Conservation (phyloP, 92 coral and sea anemone species). For the Metridium senile region DNA sequence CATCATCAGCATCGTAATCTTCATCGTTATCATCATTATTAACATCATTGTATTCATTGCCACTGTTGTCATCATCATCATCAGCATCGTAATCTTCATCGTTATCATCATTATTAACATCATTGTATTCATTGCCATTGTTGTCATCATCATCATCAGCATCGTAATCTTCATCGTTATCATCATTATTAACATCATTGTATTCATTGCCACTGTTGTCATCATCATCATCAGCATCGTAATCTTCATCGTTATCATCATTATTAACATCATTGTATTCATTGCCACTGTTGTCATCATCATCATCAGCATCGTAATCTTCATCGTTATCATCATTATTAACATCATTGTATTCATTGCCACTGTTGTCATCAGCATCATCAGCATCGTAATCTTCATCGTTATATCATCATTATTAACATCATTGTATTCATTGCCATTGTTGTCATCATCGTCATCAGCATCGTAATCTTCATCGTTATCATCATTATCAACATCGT, state of each 20-base stretch:
- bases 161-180: not conserved
- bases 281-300: not conserved
- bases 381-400: not conserved
- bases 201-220: not conserved
- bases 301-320: not conserved
- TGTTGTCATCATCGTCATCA: not conserved
- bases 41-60: not conserved
- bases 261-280: constrained; percentile 5
- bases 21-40: not conserved
- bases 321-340: not conserved
- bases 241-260: not conserved
- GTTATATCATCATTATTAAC: not conserved
- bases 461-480: not conserved
- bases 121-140: not conserved
- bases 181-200: constrained; percentile 8
- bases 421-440: not conserved
- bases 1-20: not conserved
- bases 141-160: not conserved
- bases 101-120: not conserved
- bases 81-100: not conserved
- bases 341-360: not conserved
- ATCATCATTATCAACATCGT: constrained; percentile 3
- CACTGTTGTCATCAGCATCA: not conserved
- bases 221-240: not conserved
- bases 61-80: not conserved